A percentile compares a stretch with the other conserved stretches of the same genome.
Evolutionary conservation across 2,797 vertebrate species (phyloP).

Genomic region (Megalops cyprinoides): DNA sequence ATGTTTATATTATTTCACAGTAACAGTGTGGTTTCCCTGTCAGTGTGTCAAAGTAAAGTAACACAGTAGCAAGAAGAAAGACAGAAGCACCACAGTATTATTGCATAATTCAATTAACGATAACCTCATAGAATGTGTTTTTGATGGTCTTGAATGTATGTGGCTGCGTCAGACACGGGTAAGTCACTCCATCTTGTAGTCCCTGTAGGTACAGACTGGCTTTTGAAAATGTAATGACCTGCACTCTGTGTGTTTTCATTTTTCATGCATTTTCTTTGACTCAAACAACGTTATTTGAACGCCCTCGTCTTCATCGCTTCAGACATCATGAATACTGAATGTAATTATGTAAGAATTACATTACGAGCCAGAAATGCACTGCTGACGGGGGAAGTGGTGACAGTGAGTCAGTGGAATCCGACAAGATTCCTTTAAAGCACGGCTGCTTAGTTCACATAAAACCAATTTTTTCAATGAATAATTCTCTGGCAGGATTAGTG

Average conservation of each 20-base stretch:
- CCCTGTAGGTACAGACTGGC: background rate
- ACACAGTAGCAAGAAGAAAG: background rate
- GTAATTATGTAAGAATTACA: background rate
- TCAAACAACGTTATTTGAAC: background rate
- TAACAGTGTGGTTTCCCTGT: no score
- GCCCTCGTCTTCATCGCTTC: background rate
- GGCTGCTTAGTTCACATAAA: background rate
- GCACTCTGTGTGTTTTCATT: background rate
- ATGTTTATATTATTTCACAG: no score
- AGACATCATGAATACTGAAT: background rate
- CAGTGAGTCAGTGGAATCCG: background rate
- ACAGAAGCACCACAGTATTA: background rate
- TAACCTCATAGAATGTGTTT: no score
- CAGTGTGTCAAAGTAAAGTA: no score
- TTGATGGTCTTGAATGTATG: background rate
- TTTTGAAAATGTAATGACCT: constrained; percentile 13
- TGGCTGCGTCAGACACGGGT: background rate
- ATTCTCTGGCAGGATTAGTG: background rate
- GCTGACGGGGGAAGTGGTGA: background rate
- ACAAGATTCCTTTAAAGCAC: background rate
- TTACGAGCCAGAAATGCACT: background rate
- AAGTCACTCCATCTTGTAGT: background rate
- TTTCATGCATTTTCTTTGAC: background rate
- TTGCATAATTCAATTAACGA: background rate
- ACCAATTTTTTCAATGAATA: background rate